These are phyloP conservation scores for Procavia capensis DNA, from an alignment of 2,113 vertebrate species.

Conservation along the genomic window DNA sequence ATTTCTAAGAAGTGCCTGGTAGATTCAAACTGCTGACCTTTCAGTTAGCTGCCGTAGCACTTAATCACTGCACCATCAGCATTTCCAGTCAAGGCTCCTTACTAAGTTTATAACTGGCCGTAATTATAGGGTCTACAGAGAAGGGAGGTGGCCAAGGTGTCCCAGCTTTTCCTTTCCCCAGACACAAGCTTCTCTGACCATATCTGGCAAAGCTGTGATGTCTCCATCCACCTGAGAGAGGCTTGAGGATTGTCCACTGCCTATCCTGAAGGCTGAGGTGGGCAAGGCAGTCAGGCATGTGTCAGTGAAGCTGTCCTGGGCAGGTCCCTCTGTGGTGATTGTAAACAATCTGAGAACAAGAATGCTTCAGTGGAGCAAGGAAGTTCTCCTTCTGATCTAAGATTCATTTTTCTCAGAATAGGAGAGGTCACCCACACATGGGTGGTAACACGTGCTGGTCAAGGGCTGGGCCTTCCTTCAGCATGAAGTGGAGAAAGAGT, in stretches of 20 bases:
- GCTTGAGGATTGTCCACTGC: not conserved
- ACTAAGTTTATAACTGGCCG: not conserved
- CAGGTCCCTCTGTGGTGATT: not conserved
- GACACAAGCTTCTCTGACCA: not conserved
- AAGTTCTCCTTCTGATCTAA: too few species aligned
- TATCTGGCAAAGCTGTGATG: not conserved
- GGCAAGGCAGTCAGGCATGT: too few species aligned
- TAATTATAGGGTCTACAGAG: conserved; percentile 37
- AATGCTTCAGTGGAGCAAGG: not conserved
- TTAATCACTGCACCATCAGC: too few species aligned
- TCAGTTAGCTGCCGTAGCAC: too few species aligned
- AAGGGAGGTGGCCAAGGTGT: not conserved
- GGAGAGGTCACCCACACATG: too few species aligned
- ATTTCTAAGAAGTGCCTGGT: too few species aligned
- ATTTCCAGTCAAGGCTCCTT: too few species aligned
- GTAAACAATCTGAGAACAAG: not conserved
- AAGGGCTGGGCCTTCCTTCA: too few species aligned
- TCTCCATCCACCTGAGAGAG: not conserved
- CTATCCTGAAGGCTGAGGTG: accelerated
- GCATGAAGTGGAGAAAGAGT: not conserved
- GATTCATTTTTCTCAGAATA: too few species aligned
- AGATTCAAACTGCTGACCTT: too few species aligned
- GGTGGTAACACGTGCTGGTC: not conserved
- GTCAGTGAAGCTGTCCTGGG: not conserved
- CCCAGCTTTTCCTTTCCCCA: not conserved